A percentile compares a stretch with the other conserved stretches of the same genome.
Evolutionary conservation across 2,113 vertebrate genomes (phyloP).

Genomic region (Vulpes lagopus): DNA sequence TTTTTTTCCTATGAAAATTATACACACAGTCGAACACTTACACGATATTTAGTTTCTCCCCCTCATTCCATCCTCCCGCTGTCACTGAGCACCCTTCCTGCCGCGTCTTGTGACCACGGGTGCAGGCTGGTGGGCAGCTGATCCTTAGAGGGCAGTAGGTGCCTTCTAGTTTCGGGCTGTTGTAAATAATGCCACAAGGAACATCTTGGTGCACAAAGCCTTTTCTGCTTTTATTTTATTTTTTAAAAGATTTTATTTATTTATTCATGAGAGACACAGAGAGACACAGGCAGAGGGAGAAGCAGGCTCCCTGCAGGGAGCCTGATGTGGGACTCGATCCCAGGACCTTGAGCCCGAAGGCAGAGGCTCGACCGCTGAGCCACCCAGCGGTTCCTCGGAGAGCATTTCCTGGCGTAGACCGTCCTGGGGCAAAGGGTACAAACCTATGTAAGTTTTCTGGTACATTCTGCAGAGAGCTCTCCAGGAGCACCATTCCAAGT

Average conservation of each 20-base stretch:
- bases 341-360: too few species aligned
- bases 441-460: not conserved
- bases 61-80: not conserved
- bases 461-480: not conserved
- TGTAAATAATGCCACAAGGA: fast-evolving
- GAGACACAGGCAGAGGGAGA: too few species aligned
- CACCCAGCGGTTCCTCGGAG: not conserved
- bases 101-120: fast-evolving
- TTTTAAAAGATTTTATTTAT: too few species aligned
- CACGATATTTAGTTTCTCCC: not conserved
- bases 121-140: not conserved
- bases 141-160: not conserved
- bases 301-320: too few species aligned
- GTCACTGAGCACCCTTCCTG: fast-evolving
- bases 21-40: not conserved
- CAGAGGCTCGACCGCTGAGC: too few species aligned
- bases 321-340: too few species aligned
- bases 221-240: not conserved
- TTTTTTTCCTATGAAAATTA: not conserved
- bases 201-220: not conserved
- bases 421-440: not conserved
- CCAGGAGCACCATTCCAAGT: not conserved
- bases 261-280: too few species aligned
- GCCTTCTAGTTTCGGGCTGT: not conserved
- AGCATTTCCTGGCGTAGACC: not conserved